Conservation (phyloP, 2,888 invertebrate species). For the Cheilosia soror region DNA sequence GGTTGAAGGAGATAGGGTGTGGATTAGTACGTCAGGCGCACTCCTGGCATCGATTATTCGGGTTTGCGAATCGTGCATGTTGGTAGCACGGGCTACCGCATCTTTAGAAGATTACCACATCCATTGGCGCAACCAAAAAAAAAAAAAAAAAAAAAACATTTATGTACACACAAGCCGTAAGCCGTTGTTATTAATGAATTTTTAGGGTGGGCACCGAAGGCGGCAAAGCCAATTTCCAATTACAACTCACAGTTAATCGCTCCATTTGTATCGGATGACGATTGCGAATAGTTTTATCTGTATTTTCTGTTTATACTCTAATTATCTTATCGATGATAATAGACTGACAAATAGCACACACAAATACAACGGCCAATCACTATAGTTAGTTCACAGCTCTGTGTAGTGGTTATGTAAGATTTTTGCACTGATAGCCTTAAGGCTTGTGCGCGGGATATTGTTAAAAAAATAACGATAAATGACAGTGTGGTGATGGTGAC, state of each 20-base stretch:
- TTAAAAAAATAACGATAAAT: slow-evolving; percentile 20
- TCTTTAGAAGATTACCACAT: no score
- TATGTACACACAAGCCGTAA: not conserved
- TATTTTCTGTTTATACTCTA: slow-evolving; percentile 17
- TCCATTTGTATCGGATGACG: slow-evolving; percentile 8
- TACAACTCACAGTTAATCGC: slow-evolving; percentile 17
- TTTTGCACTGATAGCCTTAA: slow-evolving; percentile 1
- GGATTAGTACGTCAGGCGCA: no score
- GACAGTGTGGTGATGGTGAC: not conserved
- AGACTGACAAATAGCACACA: not conserved
- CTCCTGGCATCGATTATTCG: no score
- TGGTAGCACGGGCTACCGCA: no score
- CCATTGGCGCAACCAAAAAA: no score
- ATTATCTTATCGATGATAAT: slow-evolving; percentile 44
- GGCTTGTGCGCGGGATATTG: slow-evolving; percentile 3
- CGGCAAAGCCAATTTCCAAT: slow-evolving; percentile 16
- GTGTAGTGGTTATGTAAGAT: not conserved
- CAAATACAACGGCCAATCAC: not conserved
- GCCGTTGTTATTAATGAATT: not conserved
- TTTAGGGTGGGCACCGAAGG: slow-evolving; percentile 1
- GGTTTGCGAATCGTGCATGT: no score
- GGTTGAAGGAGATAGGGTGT: no score
- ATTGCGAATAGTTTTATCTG: slow-evolving; percentile 12
- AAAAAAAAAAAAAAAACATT: slow-evolving; percentile 1
- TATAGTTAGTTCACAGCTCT: no score